Evolutionary conservation across 2,888 invertebrate species (phyloP), one percentile per base, ranked within the genome.

Genomic region (Isotomurus palustris): DNA sequence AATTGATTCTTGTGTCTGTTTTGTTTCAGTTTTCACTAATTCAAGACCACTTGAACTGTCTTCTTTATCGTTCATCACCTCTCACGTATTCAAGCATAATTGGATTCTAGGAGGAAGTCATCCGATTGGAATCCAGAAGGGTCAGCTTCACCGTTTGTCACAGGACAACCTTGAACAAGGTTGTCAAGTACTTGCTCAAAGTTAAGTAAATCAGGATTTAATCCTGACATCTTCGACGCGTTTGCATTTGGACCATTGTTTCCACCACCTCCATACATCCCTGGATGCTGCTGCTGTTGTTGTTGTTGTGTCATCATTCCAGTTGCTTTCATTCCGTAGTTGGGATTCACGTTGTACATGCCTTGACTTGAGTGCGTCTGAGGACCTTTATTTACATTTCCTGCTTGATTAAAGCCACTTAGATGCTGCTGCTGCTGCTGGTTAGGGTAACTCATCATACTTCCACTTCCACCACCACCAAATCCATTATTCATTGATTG

Each of bases 101-200:
- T n/a, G n/a, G n/a, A n/a, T n/a, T n/a, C n/a, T n/a, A n/a, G n/a
- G n/a, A n/a, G n/a, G n/a, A n/a, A n/a, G 22, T 38, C 45, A 32
- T 53, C 50, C 40, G 53, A 52, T 2, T 47, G 38, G 28, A 58
- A 58, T 3, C 52, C 58, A 51, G 60, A 57, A 29, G 50, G 50
- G 8, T 38, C 50, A 21, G 22, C 43, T 17, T 45, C 51, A 49
- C 53, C 45, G 32, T n/a, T n/a, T n/a, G n/a, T n/a, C n/a, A n/a
- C n/a, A n/a, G n/a, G n/a, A n/a, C n/a, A n/a, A n/a, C 45, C 43
- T 35, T 49, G 41, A 14, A 48, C 32, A 14, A 59, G 56, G 50
- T 61, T 54, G 17, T 64, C 56, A 36, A 62, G 56, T 29, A 66
- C 35, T 38, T 50, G 63, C 48, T 66, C 62, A 25, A 66, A 56